Evolutionary conservation across 2,888 invertebrate species (phyloP).

Genomic region (Megalurothrips usitatus): DNA sequence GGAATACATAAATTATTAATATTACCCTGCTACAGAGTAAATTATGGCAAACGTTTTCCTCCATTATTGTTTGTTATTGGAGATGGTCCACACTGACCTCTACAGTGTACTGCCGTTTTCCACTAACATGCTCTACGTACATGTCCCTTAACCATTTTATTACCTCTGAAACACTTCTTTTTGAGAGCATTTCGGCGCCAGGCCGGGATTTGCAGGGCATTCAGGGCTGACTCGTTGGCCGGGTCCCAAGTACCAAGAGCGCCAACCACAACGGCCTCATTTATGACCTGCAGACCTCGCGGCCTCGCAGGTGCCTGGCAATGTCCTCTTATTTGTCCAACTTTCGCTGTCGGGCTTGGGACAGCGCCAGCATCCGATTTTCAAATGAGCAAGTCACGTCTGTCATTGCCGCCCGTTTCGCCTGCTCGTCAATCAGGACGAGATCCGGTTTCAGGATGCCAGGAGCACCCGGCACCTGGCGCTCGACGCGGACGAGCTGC

Average conservation of each 20-base stretch:
- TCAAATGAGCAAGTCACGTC: slow-evolving; percentile 43
- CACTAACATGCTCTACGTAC: slow-evolving; percentile 42
- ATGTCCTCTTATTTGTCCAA: slow-evolving; percentile 38
- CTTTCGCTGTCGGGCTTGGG: slow-evolving; percentile 39
- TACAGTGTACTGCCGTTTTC: slow-evolving; percentile 37
- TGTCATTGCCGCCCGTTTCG: slow-evolving; percentile 38
- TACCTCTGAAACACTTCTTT: slow-evolving; percentile 40
- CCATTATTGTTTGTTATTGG: too few relatives aligned
- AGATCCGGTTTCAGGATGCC: slow-evolving; percentile 39
- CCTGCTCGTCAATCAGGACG: slow-evolving; percentile 37
- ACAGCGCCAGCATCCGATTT: slow-evolving; percentile 39
- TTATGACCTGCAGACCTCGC: slow-evolving; percentile 35
- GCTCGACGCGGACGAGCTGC: background rate
- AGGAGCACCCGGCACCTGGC: slow-evolving; percentile 36
- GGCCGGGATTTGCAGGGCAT: slow-evolving; percentile 37
- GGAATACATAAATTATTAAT: too few relatives aligned
- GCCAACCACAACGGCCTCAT: slow-evolving; percentile 41
- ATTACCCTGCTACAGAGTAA: too few relatives aligned
- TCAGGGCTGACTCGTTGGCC: slow-evolving; percentile 39
- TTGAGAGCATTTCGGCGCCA: too few relatives aligned
- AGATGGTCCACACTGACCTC: too few relatives aligned
- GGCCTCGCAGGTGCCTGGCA: slow-evolving; percentile 36
- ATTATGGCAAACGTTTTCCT: too few relatives aligned
- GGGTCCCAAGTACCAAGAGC: slow-evolving; percentile 42
- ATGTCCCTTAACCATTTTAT: slow-evolving; percentile 42